Evolutionary conservation across 2,113 vertebrate species (phyloP), one percentile per base, ranked within the genome.

Genomic region (Rhinoptilus africanus): DNA sequence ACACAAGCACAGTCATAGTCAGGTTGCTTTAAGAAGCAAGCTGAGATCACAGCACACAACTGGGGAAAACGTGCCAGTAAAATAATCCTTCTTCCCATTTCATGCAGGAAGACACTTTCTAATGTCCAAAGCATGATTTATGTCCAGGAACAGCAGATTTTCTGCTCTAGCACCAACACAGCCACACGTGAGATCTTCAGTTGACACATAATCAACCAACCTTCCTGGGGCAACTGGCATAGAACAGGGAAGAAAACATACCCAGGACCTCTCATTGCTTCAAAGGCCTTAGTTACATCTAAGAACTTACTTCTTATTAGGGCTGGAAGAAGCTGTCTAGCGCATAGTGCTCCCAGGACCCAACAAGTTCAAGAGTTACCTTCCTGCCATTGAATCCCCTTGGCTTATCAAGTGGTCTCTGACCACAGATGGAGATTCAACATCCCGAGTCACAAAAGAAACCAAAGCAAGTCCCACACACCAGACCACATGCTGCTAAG

Each of bases 201-300:
- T 0, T 69, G 19, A 63, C 8, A 41, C 3, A 2, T 14, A n/a
- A 1, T 63, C 43, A 78, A 1, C 27, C 27, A 39, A 17, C 12
- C 10, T 43, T 66, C 39, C 39, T n/a, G 35, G 5, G 34, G 12
- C 22, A 83, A 37, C 45, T 66, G n/a, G n/a, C 68, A 74, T 18
- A 71, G 37, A 12, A 72, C 24, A 41, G 32, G 66, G 57, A 79
- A 34, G 16, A 41, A 85, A 59, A 60, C 30, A 56, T 4, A 59
- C 3, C 6, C 28, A 37, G 14, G 17, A 75, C 22, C 10, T 92
- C 16, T 34, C 56, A 81, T 0, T 67, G 27, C 16, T 23, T 28
- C 16, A 20, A 7, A 71, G 34, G 84, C 14, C 47, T 54, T 3
- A 20, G 23, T 10, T 53, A 30, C 2, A 0, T 1, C 0, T 4